Evolutionary conservation across 2,113 vertebrate genomes (phyloP), one percentile per base, ranked within the genome.

Genomic region (Tauraco erythrolophus): DNA sequence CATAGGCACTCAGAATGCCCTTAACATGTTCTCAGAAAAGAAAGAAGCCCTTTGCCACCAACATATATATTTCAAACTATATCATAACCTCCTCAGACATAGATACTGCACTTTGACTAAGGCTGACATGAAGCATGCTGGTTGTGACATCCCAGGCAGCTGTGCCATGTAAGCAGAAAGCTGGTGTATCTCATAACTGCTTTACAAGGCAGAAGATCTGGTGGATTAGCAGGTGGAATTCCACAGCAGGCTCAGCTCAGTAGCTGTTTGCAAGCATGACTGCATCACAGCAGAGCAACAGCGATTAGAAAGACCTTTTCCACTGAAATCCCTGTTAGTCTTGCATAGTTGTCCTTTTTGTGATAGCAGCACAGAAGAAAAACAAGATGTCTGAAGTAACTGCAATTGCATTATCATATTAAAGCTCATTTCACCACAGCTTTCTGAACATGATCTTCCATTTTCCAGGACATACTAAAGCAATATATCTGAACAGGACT

Each of bases 31-130:
- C 9, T 69, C 4, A 2, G 58, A 93, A 92, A 96, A 88, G 22
- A 84, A 89, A 89, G 58, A 45, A 78, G 45, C 35, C 18, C 11
- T 79, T 83, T 95, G 75, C n/a, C 51, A 90, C 8, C 45, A 85
- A 51, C 60, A 84, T 74, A 39, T 19, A 19, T 30, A 60, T 84
- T 96, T 95, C 65, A 94, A 58, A 91, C 94, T 95, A 70, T 87
- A 69, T 69, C 25, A 65, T 89, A 97, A 92, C 74, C 62, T 60
- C 60, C 74, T 88, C 91, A 94, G 89, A 94, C 48, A 74, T 16
- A 86, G 83, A 51, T 94, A 70, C 75, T 86, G 45, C 10, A 79
- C 91, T 96, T 93, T n/a, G 16, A 70, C 70, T 94, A 95, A 84
- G 71, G 82, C 31, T 35, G 80, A 37, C 57, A 70, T 10, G 11